Conservation (phyloP, 2,797 vertebrate genomes). For the Echiichthys vipera region DNA sequence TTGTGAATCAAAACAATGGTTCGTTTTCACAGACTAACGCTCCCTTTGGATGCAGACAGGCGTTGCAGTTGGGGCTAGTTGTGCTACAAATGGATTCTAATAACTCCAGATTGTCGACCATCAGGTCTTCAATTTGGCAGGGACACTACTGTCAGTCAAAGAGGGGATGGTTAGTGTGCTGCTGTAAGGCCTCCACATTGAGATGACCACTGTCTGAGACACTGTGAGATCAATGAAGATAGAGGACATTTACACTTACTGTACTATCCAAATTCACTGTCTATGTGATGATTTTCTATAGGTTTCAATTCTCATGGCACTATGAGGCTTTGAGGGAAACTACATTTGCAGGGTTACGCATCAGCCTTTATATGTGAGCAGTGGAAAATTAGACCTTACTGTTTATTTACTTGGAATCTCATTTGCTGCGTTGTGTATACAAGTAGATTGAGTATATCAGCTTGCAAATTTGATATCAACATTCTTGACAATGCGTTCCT, state of each 20-base stretch:
- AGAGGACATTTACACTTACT: slow-evolving; percentile 70
- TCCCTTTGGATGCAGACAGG: too few species aligned
- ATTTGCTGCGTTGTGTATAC: neutral
- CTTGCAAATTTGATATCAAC: neutral
- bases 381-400: neutral
- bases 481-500: neutral
- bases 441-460: neutral
- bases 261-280: slow-evolving; percentile 54
- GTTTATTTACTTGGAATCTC: neutral
- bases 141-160: too few species aligned
- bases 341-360: slow-evolving; percentile 15
- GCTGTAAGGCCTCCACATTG: neutral
- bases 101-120: too few species aligned
- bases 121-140: too few species aligned
- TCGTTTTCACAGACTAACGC: too few species aligned
- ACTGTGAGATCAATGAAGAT: slow-evolving; percentile 66
- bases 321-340: slow-evolving; percentile 7
- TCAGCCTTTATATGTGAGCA: slow-evolving; percentile 9
- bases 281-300: slow-evolving; percentile 24
- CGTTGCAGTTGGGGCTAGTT: too few species aligned
- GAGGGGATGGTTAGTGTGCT: too few species aligned
- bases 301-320: slow-evolving; percentile 25
- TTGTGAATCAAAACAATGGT: too few species aligned
- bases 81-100: too few species aligned
- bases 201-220: slow-evolving; percentile 36